Percentiles rank a stretch among this genome's conserved stretches.
Conservation (phyloP, 2,888 invertebrate species). For the Sabatieria punctata region DNA sequence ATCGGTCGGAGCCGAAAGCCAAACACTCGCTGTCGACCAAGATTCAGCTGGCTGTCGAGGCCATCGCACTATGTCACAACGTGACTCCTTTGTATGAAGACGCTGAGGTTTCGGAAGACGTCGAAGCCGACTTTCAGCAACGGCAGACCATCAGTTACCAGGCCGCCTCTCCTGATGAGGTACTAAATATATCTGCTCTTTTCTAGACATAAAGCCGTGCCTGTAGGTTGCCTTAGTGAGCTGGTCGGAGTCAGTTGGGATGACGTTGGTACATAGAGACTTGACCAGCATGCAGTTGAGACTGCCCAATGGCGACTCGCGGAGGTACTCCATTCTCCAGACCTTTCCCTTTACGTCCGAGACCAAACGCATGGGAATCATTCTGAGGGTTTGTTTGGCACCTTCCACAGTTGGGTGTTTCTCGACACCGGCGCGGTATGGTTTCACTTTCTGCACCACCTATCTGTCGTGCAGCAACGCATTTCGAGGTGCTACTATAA, state of each 20-base stretch:
- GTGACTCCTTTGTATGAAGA: conserved; percentile 86
- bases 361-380: conserved; percentile 57
- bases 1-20: conserved; percentile 7
- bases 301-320: conserved; percentile 37
- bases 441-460: no score
- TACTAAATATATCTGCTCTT: conserved; percentile 14
- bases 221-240: conserved; percentile 21
- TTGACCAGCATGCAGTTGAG: conserved; percentile 42
- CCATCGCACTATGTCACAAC: conserved; percentile 91
- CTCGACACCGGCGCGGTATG: no score
- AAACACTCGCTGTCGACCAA: conserved; percentile 7
- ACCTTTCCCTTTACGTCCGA: conserved; percentile 58
- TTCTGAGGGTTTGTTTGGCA: conserved; percentile 41
- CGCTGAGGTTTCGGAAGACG: conserved; percentile 27
- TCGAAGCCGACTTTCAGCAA: conserved; percentile 45
- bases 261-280: conserved; percentile 45
- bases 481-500: no score
- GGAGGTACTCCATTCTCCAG: conserved; percentile 47
- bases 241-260: conserved; percentile 54
- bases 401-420: no score
- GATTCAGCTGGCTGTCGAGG: conserved; percentile 58
- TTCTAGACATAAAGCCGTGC: neutral
- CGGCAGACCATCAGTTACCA: conserved; percentile 42
- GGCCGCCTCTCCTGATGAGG: conserved; percentile 59
- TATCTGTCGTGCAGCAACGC: no score